These are phyloP conservation scores for Spizella passerina DNA, from an alignment of 2,797 vertebrate species.

Conservation along the genomic window DNA sequence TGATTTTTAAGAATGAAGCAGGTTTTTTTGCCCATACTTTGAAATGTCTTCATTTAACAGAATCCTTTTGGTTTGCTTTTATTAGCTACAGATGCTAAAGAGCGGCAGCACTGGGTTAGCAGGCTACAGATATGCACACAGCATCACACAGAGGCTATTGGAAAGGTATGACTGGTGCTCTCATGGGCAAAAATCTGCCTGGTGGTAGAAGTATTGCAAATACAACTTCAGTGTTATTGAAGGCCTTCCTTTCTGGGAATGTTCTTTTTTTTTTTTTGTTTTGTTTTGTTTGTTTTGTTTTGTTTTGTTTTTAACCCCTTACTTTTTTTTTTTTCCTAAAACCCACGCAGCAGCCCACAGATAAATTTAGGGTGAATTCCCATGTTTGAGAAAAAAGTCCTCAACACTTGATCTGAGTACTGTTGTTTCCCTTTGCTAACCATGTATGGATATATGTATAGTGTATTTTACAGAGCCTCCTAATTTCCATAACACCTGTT, in stretches of 20 bases:
- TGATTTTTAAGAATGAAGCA: not conserved
- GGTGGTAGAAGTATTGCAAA: not conserved
- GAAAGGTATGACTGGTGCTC: slow-evolving; percentile 83
- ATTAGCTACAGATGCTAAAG: slow-evolving; percentile 93
- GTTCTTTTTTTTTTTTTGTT: not conserved
- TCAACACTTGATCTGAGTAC: not conserved
- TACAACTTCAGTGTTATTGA: not conserved
- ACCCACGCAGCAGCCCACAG: not conserved
- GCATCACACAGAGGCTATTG: slow-evolving; percentile 97
- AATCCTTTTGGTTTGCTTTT: slow-evolving; percentile 16
- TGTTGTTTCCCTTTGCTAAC: not conserved
- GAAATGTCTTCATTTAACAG: not conserved
- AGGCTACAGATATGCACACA: slow-evolving; percentile 96
- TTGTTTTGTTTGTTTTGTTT: not conserved
- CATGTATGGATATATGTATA: not conserved
- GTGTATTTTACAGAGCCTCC: not conserved
- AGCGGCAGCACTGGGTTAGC: slow-evolving; percentile 98
- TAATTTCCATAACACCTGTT: not conserved
- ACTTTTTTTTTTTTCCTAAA: not conserved
- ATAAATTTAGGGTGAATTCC: not conserved
- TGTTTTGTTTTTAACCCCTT: not conserved
- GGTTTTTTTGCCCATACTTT: not conserved
- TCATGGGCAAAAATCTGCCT: not conserved
- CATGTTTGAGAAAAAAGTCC: not conserved
- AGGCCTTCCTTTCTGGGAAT: not conserved